Conservation (phyloP, 2,888 invertebrate species). For the Aricia artaxerxes region DNA sequence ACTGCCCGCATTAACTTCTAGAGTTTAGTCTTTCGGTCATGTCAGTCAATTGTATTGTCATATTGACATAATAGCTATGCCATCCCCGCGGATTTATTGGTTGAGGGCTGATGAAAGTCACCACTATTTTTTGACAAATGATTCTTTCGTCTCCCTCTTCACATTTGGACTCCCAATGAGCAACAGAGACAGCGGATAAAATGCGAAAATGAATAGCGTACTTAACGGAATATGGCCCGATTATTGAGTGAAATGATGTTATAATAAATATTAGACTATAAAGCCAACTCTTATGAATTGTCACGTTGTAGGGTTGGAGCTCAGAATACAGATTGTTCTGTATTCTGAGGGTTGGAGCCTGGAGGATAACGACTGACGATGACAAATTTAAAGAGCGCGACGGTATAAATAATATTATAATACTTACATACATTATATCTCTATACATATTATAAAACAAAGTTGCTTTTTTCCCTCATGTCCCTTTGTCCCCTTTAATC, state of each 20-base stretch:
- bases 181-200: constrained; percentile 49
- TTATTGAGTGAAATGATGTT: constrained; percentile 72
- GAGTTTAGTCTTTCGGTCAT: constrained; percentile 76
- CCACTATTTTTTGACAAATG: constrained; percentile 62
- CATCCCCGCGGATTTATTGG: constrained; percentile 76
- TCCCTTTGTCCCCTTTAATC: too few species aligned
- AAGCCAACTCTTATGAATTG: constrained; percentile 60
- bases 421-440: too few species aligned
- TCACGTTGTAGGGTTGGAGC: constrained; percentile 47
- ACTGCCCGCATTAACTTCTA: constrained; percentile 66
- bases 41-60: constrained; percentile 81
- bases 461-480: too few species aligned
- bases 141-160: constrained; percentile 51
- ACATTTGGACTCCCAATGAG: constrained; percentile 36
- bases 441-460: too few species aligned
- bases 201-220: constrained; percentile 60
- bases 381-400: too few species aligned
- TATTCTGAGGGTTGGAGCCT: too few species aligned
- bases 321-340: too few species aligned
- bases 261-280: constrained; percentile 49
- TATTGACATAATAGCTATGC: constrained; percentile 76
- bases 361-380: constrained; percentile 31
- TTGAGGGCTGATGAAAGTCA: constrained; percentile 74
- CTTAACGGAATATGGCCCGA: constrained; percentile 66
- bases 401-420: too few species aligned